Percentiles rank a stretch among this genome's conserved stretches.
These are phyloP conservation scores for Drosophila birchii DNA, from an alignment of 2,888 invertebrate species.

Conservation along the genomic window DNA sequence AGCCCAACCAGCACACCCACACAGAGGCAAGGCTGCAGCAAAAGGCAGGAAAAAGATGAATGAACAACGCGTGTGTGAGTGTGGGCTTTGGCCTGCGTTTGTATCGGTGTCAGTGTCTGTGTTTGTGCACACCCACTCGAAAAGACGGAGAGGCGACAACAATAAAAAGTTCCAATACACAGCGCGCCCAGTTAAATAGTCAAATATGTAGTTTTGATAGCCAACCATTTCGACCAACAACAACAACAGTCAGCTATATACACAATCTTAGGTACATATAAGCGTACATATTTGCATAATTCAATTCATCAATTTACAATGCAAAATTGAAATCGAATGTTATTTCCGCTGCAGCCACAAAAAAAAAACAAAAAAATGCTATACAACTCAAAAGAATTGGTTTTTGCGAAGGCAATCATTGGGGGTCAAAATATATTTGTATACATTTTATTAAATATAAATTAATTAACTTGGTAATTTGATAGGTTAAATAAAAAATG, in stretches of 20 bases:
- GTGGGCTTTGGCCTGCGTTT: conserved; percentile 16
- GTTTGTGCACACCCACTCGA: conserved; percentile 31
- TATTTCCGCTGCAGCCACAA: conserved; percentile 38
- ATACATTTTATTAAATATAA: background rate
- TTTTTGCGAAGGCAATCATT: background rate
- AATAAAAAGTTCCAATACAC: conserved; percentile 33
- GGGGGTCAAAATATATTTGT: background rate
- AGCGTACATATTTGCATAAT: conserved; percentile 28
- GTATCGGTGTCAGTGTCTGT: conserved; percentile 4
- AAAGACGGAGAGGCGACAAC: conserved; percentile 33
- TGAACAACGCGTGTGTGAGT: conserved; percentile 50
- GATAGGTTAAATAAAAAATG: too few species aligned
- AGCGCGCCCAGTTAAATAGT: conserved; percentile 31
- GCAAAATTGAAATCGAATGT: conserved; percentile 42
- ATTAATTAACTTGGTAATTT: background rate
- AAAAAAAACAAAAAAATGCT: background rate
- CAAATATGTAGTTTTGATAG: conserved; percentile 41
- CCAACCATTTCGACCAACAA: conserved; percentile 5
- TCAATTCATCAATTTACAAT: conserved; percentile 40
- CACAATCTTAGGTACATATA: background rate
- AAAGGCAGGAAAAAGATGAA: conserved; percentile 50
- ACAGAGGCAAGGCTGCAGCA: conserved; percentile 36
- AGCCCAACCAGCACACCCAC: conserved; percentile 28
- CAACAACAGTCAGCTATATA: background rate
- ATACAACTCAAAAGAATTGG: conserved; percentile 1